These are phyloP conservation scores for Protonibea diacanthus DNA, from an alignment of 2,797 vertebrate species.

Conservation along the genomic window DNA sequence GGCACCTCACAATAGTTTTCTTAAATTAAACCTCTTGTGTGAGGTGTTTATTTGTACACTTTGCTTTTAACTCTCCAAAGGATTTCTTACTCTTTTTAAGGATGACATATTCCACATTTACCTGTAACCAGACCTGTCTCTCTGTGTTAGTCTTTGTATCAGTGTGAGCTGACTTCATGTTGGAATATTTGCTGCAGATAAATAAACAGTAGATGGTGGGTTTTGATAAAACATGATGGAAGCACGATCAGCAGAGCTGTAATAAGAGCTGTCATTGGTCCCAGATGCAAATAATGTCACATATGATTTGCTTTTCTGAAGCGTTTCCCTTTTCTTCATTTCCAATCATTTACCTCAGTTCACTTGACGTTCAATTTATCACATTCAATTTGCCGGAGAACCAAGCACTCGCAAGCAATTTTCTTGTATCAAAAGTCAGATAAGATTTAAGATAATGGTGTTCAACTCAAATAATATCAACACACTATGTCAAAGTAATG, in stretches of 20 bases:
- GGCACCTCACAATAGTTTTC: slow-evolving; percentile 13
- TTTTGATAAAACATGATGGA: slow-evolving; percentile 59
- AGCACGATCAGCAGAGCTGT: slow-evolving; percentile 26
- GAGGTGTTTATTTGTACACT: background rate
- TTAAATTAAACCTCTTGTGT: slow-evolving; percentile 1
- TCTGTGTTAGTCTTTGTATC: slow-evolving; percentile 18
- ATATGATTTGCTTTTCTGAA: slow-evolving; percentile 37
- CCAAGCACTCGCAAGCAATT: background rate
- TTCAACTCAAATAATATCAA: slow-evolving; percentile 7
- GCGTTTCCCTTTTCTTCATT: slow-evolving; percentile 18
- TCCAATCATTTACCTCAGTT: slow-evolving; percentile 26
- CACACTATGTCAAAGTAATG: background rate
- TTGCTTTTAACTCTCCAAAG: slow-evolving; percentile 2
- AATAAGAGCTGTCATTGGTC: slow-evolving; percentile 53
- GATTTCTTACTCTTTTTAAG: slow-evolving; percentile 11
- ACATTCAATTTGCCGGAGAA: slow-evolving; percentile 12
- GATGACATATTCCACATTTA: slow-evolving; percentile 21
- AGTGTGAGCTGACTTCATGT: slow-evolving; percentile 25
- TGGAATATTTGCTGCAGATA: slow-evolving; percentile 45
- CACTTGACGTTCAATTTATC: slow-evolving; percentile 25
- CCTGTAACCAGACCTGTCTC: slow-evolving; percentile 35
- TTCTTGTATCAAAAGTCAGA: background rate
- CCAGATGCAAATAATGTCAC: slow-evolving; percentile 40
- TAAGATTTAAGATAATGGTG: background rate
- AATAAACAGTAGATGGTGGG: slow-evolving; percentile 30